Conservation (phyloP, 2,888 invertebrate genomes). For the Melitaea athalia region DNA sequence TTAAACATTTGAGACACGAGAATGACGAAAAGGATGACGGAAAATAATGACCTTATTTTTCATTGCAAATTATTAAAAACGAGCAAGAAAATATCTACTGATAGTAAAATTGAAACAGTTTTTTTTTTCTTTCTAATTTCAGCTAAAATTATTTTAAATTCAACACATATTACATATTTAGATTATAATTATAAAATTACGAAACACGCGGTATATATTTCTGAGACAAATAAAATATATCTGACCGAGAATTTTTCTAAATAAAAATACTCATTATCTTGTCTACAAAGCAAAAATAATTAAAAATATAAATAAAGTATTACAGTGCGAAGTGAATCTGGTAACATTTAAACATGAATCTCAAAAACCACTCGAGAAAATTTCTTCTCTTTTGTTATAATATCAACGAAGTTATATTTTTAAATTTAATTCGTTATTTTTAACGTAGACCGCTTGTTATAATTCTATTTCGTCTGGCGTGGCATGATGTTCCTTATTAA, state of each 20-base stretch:
- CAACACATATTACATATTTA: too few relatives aligned
- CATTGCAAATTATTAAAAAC: too few relatives aligned
- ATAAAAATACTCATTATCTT: background rate
- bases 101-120: too few relatives aligned
- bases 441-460: background rate
- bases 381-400: constrained; percentile 29
- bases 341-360: constrained; percentile 15
- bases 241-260: background rate
- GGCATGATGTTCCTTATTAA: constrained; percentile 53
- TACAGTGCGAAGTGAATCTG: background rate
- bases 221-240: background rate
- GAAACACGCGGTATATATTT: background rate
- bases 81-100: too few relatives aligned
- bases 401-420: constrained; percentile 8
- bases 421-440: background rate
- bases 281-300: background rate
- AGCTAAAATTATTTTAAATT: too few relatives aligned
- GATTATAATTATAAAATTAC: background rate
- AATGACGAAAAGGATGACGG: too few relatives aligned
- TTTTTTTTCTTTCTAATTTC: too few relatives aligned
- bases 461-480: constrained; percentile 5
- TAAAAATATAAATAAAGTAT: background rate
- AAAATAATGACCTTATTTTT: too few relatives aligned
- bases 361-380: constrained; percentile 23
- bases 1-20: too few relatives aligned